Evolutionary conservation across 2,888 invertebrate genomes (phyloP).

Genomic region (Drosophila mulleri): DNA sequence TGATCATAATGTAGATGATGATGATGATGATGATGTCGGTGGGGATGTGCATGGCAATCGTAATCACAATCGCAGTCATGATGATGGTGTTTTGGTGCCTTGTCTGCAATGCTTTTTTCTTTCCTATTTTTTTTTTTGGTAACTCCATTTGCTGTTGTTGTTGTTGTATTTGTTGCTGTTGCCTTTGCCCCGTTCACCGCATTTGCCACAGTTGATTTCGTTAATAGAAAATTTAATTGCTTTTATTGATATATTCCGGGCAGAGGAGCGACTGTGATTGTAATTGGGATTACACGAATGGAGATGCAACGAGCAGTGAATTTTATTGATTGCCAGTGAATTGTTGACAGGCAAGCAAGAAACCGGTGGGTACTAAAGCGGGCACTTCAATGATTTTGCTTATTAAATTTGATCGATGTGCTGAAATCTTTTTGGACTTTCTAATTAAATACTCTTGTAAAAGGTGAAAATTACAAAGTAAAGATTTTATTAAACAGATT

Average conservation of each 20-base stretch:
- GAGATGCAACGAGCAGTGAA: constrained; percentile 41
- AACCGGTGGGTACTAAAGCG: constrained; percentile 23
- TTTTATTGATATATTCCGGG: constrained; percentile 70
- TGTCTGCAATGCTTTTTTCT: constrained; percentile 27
- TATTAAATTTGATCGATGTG: background rate
- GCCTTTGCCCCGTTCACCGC: constrained; percentile 23
- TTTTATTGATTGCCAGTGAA: constrained; percentile 54
- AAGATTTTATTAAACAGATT: background rate
- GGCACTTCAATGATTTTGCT: background rate
- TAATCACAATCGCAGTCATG: constrained; percentile 28
- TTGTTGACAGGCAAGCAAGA: constrained; percentile 19
- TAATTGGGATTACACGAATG: constrained; percentile 60
- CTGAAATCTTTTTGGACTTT: background rate
- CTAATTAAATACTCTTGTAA: background rate
- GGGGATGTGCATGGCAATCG: constrained; percentile 28
- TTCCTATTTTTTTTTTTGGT: constrained; percentile 16
- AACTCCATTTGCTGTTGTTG: constrained; percentile 12
- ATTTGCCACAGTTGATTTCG: constrained; percentile 67
- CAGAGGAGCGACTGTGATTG: constrained; percentile 40
- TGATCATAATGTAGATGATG: constrained; percentile 14
- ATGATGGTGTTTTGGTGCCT: constrained; percentile 47
- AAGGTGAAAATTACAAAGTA: background rate
- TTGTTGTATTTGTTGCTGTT: no score
- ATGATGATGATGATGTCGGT: background rate
- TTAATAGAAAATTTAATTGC: constrained; percentile 79